Percentiles rank a stretch among this genome's conserved stretches.
Evolutionary conservation across 2,888 invertebrate species (phyloP).

Genomic region (Ctena decussata): DNA sequence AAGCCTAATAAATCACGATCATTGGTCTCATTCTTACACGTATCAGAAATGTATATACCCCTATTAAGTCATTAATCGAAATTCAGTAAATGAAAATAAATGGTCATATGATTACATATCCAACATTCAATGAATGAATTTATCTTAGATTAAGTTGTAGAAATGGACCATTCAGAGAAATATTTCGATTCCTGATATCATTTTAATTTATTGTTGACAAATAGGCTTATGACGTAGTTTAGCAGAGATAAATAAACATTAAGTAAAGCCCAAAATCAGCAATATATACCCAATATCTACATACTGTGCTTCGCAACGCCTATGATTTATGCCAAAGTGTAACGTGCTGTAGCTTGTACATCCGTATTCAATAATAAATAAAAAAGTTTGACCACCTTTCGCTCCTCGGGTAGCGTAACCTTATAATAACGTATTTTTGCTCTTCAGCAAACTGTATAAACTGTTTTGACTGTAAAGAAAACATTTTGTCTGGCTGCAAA

Average conservation of each 20-base stretch:
- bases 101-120: background rate
- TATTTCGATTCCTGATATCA: background rate
- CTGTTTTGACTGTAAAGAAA: too few relatives aligned
- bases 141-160: background rate
- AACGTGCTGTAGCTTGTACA: too few relatives aligned
- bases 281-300: background rate
- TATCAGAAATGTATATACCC: background rate
- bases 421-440: too few relatives aligned
- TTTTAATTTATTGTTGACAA: conserved; percentile 10
- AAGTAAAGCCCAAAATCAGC: background rate
- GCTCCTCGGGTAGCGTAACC: too few relatives aligned
- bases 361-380: too few relatives aligned
- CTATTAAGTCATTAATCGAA: background rate
- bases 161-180: background rate
- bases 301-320: background rate
- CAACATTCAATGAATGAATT: background rate
- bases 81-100: background rate
- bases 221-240: background rate
- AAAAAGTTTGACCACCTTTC: too few relatives aligned
- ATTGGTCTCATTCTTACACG: background rate
- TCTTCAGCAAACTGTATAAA: too few relatives aligned
- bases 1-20: too few relatives aligned
- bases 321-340: background rate
- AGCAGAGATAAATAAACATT: background rate
- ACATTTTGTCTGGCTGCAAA: too few relatives aligned